These are phyloP conservation scores for Rhineura floridana DNA, from an alignment of 2,113 vertebrate genomes.

Conservation along the genomic window DNA sequence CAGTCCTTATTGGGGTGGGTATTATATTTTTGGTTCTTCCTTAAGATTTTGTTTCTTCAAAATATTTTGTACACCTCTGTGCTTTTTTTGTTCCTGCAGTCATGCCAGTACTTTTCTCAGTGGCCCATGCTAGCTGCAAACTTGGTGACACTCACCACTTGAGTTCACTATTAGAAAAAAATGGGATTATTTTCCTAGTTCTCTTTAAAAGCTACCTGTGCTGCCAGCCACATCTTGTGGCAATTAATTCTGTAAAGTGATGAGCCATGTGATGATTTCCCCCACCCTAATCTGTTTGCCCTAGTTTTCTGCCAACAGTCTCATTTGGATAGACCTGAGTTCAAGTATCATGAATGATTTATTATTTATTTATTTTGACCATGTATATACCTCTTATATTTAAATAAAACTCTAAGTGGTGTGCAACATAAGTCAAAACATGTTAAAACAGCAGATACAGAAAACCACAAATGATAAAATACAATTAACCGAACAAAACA, in stretches of 20 bases:
- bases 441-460: too few species aligned
- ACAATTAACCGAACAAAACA: too few species aligned
- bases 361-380: too few species aligned
- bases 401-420: too few species aligned
- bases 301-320: not conserved
- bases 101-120: not conserved
- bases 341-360: too few species aligned
- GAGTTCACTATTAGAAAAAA: not conserved
- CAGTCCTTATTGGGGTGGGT: not conserved
- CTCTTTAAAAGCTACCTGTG: not conserved
- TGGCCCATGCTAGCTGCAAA: not conserved
- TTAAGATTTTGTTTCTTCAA: not conserved
- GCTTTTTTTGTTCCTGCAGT: not conserved
- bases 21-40: too few species aligned
- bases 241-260: not conserved
- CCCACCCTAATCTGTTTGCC: not conserved
- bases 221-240: not conserved
- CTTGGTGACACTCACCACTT: not conserved
- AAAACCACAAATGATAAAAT: too few species aligned
- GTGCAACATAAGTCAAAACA: too few species aligned
- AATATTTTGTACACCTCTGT: too few species aligned
- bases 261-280: not conserved
- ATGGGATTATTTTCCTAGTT: not conserved
- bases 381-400: too few species aligned
- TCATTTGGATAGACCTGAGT: too few species aligned